Conservation (phyloP, 1,140 invertebrate genomes). For the Goniozus legneri region DNA sequence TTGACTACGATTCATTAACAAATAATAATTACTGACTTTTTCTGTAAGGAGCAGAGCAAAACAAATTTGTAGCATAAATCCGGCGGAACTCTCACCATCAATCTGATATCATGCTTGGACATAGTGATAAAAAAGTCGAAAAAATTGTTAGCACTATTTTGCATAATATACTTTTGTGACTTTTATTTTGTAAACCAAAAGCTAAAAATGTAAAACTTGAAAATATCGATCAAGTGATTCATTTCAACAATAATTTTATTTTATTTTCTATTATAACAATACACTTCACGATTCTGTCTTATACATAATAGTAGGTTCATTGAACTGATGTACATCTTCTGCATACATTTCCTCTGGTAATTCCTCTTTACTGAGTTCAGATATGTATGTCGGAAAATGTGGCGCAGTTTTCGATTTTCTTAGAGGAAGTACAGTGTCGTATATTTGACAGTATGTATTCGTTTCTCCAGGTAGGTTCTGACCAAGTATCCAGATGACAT, state of each 20-base stretch:
- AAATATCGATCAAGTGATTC: neutral
- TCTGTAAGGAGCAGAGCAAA: conserved; percentile 44
- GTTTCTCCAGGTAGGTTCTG: conserved; percentile 75
- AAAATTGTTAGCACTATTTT: neutral
- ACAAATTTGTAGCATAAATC: conserved; percentile 41
- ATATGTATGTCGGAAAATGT: conserved; percentile 78
- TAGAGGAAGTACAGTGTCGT: conserved; percentile 71
- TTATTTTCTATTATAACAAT: neutral
- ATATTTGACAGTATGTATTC: conserved; percentile 77
- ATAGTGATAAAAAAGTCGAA: neutral
- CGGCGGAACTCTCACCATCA: conserved; percentile 27
- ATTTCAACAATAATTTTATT: neutral
- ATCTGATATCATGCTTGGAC: conserved; percentile 13
- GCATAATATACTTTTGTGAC: neutral
- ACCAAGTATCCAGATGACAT: conserved; percentile 87
- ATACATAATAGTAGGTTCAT: conserved; percentile 65
- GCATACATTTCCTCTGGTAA: conserved; percentile 69
- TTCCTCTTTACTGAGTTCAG: conserved; percentile 55
- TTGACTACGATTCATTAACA: conserved; percentile 45
- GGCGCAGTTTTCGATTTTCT: conserved; percentile 61
- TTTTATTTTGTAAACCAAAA: conserved; percentile 19
- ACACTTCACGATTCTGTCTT: conserved; percentile 49
- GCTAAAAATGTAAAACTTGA: conserved; percentile 19
- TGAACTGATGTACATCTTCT: conserved; percentile 69
- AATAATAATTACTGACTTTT: conserved; percentile 42